Percentiles rank a stretch among this genome's conserved stretches.
phyloP scores from a whole-genome alignment of 2,888 invertebrate species.

The Odontothrips loti region DNA sequence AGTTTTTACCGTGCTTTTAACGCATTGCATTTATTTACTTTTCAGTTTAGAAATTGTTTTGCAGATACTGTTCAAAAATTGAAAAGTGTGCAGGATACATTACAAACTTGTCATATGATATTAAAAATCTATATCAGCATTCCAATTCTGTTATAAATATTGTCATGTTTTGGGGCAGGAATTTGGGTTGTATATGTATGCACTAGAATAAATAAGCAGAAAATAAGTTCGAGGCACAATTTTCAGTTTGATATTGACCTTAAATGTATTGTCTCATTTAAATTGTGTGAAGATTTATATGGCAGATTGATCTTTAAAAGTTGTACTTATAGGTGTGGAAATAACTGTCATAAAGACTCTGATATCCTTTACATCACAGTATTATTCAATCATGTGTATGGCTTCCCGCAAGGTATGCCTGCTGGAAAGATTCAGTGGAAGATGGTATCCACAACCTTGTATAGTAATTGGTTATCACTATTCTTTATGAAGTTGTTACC shows the following conservation, averaged over 20 bases:
- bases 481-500: background rate
- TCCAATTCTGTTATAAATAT: conserved; percentile 6
- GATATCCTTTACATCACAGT: conserved; percentile 25
- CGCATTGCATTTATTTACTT: conserved; percentile 13
- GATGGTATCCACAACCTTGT: background rate
- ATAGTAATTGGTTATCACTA: background rate
- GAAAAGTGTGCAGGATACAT: background rate
- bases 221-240: conserved; percentile 12
- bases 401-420: background rate
- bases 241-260: background rate
- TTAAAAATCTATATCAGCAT: conserved; percentile 21
- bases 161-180: conserved; percentile 13
- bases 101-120: background rate
- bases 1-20: conserved; percentile 9
- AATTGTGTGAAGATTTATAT: background rate
- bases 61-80: background rate
- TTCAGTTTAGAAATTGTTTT: background rate
- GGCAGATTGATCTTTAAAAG: conserved; percentile 7
- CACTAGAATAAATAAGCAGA: background rate
- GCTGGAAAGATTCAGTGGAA: background rate
- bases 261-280: background rate
- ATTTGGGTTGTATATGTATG: conserved; percentile 8
- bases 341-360: conserved; percentile 16
- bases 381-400: conserved; percentile 5
- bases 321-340: conserved; percentile 4